Evolutionary conservation across 2,888 invertebrate genomes (phyloP).

Genomic region (Sphaeridia pumilis): DNA sequence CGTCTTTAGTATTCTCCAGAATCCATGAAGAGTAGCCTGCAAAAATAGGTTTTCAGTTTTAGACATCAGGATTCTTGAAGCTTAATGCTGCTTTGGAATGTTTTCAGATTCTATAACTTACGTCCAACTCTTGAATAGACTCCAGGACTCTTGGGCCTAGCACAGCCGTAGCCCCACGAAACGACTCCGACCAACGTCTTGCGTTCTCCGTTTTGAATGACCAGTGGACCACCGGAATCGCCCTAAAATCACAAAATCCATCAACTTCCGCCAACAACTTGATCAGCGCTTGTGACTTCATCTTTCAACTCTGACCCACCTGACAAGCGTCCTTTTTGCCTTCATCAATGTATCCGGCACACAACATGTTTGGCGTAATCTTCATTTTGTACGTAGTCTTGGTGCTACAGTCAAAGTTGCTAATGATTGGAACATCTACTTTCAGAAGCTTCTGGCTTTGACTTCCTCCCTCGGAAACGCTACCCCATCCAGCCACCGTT

Average conservation of each 20-base stretch:
- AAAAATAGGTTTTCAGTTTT: too few relatives aligned
- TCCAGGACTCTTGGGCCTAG: not conserved
- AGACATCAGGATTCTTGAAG: too few relatives aligned
- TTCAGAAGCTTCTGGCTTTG: slow-evolving; percentile 58
- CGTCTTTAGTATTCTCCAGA: not conserved
- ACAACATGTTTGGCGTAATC: slow-evolving; percentile 32
- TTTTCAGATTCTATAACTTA: too few relatives aligned
- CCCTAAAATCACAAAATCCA: not conserved
- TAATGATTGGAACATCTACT: slow-evolving; percentile 67
- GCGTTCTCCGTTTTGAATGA: not conserved
- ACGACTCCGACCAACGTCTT: not conserved
- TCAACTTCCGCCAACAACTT: too few relatives aligned
- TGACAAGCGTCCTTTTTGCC: slow-evolving; percentile 9
- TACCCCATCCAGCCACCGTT: slow-evolving; percentile 30
- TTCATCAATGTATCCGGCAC: slow-evolving; percentile 15
- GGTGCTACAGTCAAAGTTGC: slow-evolving; percentile 53
- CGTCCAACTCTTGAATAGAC: not conserved
- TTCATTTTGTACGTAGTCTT: slow-evolving; percentile 30
- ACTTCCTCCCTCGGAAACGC: slow-evolving; percentile 21
- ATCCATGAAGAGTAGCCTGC: not conserved
- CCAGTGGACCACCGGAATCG: not conserved
- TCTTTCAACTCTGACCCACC: not conserved
- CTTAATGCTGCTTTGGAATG: too few relatives aligned
- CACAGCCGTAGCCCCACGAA: not conserved
- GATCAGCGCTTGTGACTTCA: too few relatives aligned